Evolutionary conservation across 2,797 vertebrate genomes (phyloP).

Genomic region (Columba guinea): DNA sequence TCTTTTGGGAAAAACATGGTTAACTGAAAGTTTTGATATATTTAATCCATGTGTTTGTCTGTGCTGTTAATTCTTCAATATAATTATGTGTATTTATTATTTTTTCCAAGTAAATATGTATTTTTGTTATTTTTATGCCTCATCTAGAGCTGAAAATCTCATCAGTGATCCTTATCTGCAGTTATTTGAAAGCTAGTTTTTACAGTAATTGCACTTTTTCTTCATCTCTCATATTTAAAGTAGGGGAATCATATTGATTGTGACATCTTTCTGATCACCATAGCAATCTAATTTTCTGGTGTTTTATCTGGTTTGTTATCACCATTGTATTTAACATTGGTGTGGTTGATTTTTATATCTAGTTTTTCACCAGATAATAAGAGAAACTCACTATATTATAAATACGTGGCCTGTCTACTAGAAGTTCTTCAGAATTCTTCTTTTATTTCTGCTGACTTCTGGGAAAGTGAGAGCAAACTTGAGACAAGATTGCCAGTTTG

Average conservation of each 20-base stretch:
- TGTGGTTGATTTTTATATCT: not conserved
- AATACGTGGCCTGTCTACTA: not conserved
- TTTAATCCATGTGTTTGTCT: not conserved
- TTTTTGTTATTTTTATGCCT: not conserved
- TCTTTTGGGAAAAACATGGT: not conserved
- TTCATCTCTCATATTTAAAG: not conserved
- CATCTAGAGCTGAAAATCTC: not conserved
- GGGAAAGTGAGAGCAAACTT: not conserved
- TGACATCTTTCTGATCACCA: not conserved
- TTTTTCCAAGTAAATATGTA: not conserved
- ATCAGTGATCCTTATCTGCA: not conserved
- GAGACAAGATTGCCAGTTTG: not conserved
- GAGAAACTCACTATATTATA: not conserved
- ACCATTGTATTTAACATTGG: not conserved
- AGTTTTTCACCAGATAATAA: not conserved
- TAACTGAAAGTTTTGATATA: not conserved
- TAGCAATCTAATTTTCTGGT: not conserved
- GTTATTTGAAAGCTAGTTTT: not conserved
- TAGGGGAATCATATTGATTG: not conserved
- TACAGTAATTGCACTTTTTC: not conserved
- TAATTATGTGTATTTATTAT: not conserved
- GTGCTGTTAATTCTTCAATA: not conserved
- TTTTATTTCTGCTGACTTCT: not conserved
- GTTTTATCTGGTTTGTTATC: not conserved
- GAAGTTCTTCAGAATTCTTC: not conserved